phyloP scores from a whole-genome alignment of 2,797 vertebrate genomes.

The Schizopygopsis malacanthus region DNA sequence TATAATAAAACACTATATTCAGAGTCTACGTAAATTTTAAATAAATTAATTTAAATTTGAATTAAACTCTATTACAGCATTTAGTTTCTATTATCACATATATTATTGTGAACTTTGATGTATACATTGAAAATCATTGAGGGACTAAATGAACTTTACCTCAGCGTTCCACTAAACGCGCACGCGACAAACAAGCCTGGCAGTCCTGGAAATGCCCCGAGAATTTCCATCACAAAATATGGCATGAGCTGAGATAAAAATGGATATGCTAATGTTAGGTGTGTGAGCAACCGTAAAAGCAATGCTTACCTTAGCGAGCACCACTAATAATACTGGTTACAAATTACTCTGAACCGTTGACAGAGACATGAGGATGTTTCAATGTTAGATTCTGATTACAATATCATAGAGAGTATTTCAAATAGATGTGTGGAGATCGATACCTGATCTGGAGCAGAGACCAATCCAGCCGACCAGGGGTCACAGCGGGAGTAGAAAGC shows the following conservation, averaged over 20 bases:
- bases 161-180: constrained; percentile 85
- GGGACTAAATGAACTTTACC: constrained; percentile 71
- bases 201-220: constrained; percentile 79
- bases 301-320: neutral
- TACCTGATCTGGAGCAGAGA: constrained; percentile 86
- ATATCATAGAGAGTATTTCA: neutral
- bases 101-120: too few species aligned
- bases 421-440: neutral
- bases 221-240: constrained; percentile 87
- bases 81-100: too few species aligned
- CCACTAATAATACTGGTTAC: neutral
- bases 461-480: constrained; percentile 81
- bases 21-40: neutral
- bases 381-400: neutral
- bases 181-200: constrained; percentile 85
- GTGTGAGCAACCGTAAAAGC: neutral
- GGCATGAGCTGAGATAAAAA: constrained; percentile 80
- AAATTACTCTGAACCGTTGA: neutral
- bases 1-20: neutral
- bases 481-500: constrained; percentile 78
- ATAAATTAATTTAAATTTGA: neutral
- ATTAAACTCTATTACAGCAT: neutral
- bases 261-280: neutral
- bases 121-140: neutral
- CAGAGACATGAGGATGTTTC: neutral